A percentile compares a stretch with the other conserved stretches of the same genome.
phyloP scores from a whole-genome alignment of 2,797 vertebrate species.

The Pteropus rufus region DNA sequence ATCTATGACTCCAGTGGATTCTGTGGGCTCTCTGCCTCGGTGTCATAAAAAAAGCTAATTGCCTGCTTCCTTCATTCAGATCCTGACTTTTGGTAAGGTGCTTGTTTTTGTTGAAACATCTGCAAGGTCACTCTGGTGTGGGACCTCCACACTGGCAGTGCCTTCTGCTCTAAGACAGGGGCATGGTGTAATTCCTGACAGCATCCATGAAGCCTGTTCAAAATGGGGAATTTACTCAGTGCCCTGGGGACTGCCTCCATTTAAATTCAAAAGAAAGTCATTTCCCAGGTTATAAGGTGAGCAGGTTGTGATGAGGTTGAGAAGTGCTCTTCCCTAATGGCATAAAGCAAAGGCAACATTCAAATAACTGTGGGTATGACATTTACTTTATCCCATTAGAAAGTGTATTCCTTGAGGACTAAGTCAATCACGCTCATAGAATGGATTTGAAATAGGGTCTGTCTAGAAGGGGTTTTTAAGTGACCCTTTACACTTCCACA shows the following conservation, averaged over 20 bases:
- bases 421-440: not conserved
- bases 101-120: conserved; percentile 63
- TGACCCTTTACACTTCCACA: not conserved
- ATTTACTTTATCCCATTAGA: not conserved
- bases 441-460: not conserved
- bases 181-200: not conserved
- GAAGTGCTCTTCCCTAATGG: not conserved
- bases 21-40: conserved; percentile 43
- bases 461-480: not conserved
- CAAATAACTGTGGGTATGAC: not conserved
- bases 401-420: not conserved
- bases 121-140: not conserved
- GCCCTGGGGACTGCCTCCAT: conserved; percentile 53
- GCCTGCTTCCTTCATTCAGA: not conserved
- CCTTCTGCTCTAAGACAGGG: not conserved
- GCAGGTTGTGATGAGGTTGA: conserved; percentile 40
- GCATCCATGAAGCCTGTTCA: conserved; percentile 40
- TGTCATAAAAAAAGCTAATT: conserved; percentile 78
- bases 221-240: conserved; percentile 64
- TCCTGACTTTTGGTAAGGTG: conserved; percentile 35
- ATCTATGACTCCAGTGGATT: conserved; percentile 9
- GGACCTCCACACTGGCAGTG: not conserved
- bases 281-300: conserved; percentile 68
- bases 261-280: conserved; percentile 76
- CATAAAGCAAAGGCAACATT: not conserved